Evolutionary conservation across 2,888 invertebrate species (phyloP).

Genomic region (Strigamia maritima): DNA sequence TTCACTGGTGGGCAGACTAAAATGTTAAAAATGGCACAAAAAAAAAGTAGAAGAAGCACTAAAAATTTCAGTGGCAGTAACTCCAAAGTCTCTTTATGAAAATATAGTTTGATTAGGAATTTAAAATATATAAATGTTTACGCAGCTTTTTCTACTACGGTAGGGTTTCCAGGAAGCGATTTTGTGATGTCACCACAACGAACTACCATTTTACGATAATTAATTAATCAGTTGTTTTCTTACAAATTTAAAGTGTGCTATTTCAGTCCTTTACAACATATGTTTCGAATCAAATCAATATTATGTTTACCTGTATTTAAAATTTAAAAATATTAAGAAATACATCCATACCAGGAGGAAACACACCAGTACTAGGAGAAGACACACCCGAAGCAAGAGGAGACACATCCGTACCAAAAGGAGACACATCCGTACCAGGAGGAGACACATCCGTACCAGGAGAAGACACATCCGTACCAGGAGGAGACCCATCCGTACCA

Average conservation of each 20-base stretch:
- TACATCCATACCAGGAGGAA: slow-evolving; percentile 36
- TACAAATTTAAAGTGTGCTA: background rate
- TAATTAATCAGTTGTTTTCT: background rate
- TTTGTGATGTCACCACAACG: background rate
- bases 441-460: too few relatives aligned
- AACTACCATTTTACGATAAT: too few relatives aligned
- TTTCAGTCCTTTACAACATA: too few relatives aligned
- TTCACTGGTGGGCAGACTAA: background rate
- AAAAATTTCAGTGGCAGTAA: background rate
- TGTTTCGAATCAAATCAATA: too few relatives aligned
- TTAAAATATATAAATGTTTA: too few relatives aligned
- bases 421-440: slow-evolving; percentile 26
- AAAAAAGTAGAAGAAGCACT: background rate
- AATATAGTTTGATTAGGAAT: background rate
- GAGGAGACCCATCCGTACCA: too few relatives aligned
- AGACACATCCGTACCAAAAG: slow-evolving; percentile 1
- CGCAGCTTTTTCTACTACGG: background rate
- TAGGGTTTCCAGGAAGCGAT: background rate
- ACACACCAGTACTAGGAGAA: slow-evolving; percentile 33
- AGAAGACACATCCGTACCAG: too few relatives aligned
- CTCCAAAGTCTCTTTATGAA: background rate
- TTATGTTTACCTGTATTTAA: background rate
- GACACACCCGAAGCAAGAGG: slow-evolving; percentile 38
- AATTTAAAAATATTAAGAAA: background rate
- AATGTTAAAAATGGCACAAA: background rate